Conservation (phyloP, 37 sponge, comb jelly and placozoan genomes). For the Haliclona indistincta region DNA sequence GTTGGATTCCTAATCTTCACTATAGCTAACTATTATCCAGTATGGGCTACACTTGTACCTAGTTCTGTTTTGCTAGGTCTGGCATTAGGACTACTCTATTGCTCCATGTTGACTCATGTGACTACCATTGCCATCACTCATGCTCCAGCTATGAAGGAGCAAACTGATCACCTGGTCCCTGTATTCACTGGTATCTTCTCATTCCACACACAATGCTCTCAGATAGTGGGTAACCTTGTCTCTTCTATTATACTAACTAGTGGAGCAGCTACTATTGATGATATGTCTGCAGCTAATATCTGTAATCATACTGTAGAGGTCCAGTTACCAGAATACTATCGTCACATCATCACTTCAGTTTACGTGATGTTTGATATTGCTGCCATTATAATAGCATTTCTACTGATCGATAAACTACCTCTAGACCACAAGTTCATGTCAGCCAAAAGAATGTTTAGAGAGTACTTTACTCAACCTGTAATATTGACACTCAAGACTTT, state of each 20-base stretch:
- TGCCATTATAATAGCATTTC: conserved; percentile 8
- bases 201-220: conserved; percentile 17
- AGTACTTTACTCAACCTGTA: conserved; percentile 26
- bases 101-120: conserved; percentile 31
- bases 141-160: conserved; percentile 22
- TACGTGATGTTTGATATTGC: conserved; percentile 19
- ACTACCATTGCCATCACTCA: conserved; percentile 16
- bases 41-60: conserved; percentile 76
- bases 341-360: conserved; percentile 40
- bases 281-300: background rate
- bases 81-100: conserved; percentile 53
- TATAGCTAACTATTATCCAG: conserved; percentile 60
- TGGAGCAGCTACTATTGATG: background rate
- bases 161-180: conserved; percentile 13
- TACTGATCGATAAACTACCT: conserved; percentile 21
- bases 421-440: background rate
- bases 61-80: conserved; percentile 52
- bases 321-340: background rate
- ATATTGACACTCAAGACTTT: conserved; percentile 17
- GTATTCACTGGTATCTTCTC: conserved; percentile 29
- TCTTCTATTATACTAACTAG: conserved; percentile 36
- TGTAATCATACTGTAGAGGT: background rate
- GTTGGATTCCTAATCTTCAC: conserved; percentile 10
- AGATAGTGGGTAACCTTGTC: conserved; percentile 34
- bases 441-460: background rate